phyloP scores from a whole-genome alignment of 1,140 invertebrate genomes.

The Rhizoglyphus robini region DNA sequence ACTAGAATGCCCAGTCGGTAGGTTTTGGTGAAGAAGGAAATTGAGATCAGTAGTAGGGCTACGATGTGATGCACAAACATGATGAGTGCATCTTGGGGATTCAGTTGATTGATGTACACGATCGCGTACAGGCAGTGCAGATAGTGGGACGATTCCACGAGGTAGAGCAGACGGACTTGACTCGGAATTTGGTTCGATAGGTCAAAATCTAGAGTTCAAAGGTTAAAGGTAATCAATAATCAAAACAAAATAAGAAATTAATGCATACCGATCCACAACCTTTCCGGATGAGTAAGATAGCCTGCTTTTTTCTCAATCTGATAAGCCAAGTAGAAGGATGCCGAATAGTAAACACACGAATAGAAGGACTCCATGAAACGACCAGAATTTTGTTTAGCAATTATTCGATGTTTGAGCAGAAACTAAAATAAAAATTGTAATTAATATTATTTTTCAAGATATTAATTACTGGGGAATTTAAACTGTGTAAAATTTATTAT shows the following conservation, averaged over 20 bases:
- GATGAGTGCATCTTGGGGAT: slow-evolving; percentile 34
- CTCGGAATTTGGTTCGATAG: slow-evolving; percentile 25
- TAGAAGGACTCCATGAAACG: not conserved
- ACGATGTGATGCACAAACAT: slow-evolving; percentile 37
- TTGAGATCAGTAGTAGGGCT: slow-evolving; percentile 34
- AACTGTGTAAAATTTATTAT: no score
- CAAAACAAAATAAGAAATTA: not conserved
- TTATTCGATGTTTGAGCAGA: not conserved
- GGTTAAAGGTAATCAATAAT: not conserved
- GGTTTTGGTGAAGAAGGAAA: slow-evolving; percentile 24
- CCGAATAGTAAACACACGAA: not conserved
- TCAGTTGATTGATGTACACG: slow-evolving; percentile 34
- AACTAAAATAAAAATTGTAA: not conserved
- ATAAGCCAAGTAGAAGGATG: not conserved
- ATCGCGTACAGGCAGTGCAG: slow-evolving; percentile 37
- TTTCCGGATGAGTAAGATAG: not conserved
- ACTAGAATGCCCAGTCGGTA: slow-evolving; percentile 31
- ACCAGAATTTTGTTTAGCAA: not conserved
- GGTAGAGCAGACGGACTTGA: slow-evolving; percentile 33
- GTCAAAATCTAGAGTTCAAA: not conserved
- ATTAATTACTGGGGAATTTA: no score
- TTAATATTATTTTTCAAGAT: no score
- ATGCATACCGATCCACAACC: not conserved
- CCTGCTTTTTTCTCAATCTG: not conserved
- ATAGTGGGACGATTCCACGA: slow-evolving; percentile 35